phyloP scores from a whole-genome alignment of 1,140 invertebrate species.

The Papilio aristodemus region DNA sequence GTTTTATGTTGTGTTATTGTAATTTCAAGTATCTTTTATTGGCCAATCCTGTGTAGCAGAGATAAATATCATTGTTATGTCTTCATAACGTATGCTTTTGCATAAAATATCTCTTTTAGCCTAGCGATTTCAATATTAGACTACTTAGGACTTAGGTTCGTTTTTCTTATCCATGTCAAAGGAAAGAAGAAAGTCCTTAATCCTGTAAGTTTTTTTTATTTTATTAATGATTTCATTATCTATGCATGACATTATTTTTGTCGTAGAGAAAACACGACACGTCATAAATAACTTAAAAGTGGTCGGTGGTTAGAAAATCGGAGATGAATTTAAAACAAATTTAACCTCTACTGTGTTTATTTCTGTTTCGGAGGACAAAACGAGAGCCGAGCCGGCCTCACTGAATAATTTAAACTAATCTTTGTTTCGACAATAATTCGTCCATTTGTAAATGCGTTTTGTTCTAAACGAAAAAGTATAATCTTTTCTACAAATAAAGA shows the following conservation, averaged over 20 bases:
- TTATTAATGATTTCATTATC: not conserved
- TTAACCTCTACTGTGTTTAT: not conserved
- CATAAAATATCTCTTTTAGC: not conserved
- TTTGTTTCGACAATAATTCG: conserved; percentile 26
- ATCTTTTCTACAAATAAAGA: not conserved
- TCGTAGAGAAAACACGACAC: not conserved
- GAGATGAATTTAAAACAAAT: conserved; percentile 10
- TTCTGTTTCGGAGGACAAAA: conserved; percentile 8
- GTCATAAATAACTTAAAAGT: conserved; percentile 1
- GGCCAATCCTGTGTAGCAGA: not conserved
- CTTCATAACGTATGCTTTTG: not conserved
- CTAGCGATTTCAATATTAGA: too few relatives aligned
- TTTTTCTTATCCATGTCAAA: too few relatives aligned
- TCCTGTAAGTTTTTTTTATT: not conserved
- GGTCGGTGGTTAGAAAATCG: not conserved
- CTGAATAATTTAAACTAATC: conserved; percentile 27
- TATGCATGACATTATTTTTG: not conserved
- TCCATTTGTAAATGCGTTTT: conserved; percentile 2
- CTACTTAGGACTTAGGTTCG: too few relatives aligned
- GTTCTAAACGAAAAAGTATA: not conserved
- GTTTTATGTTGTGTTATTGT: not conserved
- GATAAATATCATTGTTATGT: not conserved
- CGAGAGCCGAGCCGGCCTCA: not conserved
- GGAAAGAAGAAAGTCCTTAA: too few relatives aligned
- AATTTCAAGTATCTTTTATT: not conserved